Conservation (phyloP, 2,888 invertebrate genomes). For the Andrena chrysosceles region DNA sequence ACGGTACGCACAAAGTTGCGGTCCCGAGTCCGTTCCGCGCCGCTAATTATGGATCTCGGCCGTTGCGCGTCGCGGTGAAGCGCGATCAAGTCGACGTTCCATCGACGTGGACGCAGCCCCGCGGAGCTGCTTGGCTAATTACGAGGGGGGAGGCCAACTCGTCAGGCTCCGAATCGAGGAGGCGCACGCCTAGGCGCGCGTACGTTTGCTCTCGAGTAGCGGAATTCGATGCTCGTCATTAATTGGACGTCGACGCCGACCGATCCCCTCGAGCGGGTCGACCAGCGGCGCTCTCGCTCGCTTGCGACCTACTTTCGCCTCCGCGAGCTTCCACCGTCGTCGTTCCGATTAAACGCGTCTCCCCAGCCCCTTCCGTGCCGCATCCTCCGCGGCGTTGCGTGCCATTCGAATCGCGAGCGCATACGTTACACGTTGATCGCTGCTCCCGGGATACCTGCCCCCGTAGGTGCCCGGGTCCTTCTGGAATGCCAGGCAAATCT, state of each 20-base stretch:
- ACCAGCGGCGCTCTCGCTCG: slow-evolving; percentile 3
- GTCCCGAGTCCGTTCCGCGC: too few species aligned
- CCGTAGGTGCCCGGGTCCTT: not conserved
- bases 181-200: not conserved
- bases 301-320: slow-evolving; percentile 45
- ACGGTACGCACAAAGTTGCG: too few species aligned
- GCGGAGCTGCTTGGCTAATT: not conserved
- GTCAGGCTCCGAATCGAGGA: slow-evolving; percentile 2
- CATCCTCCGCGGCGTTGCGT: slow-evolving; percentile 23
- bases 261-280: not conserved
- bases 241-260: slow-evolving; percentile 59
- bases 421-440: not conserved
- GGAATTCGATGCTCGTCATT: slow-evolving; percentile 67
- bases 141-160: not conserved
- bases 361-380: slow-evolving; percentile 11
- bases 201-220: slow-evolving; percentile 14
- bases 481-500: not conserved
- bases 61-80: too few species aligned
- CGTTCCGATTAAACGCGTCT: slow-evolving; percentile 16
- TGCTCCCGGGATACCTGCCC: not conserved
- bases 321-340: slow-evolving; percentile 21
- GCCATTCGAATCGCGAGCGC: slow-evolving; percentile 21
- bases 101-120: too few species aligned
- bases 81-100: too few species aligned
- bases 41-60: too few species aligned